Evolutionary conservation across 1,140 invertebrate genomes (phyloP).

Genomic region (Adoxophyes honmai): DNA sequence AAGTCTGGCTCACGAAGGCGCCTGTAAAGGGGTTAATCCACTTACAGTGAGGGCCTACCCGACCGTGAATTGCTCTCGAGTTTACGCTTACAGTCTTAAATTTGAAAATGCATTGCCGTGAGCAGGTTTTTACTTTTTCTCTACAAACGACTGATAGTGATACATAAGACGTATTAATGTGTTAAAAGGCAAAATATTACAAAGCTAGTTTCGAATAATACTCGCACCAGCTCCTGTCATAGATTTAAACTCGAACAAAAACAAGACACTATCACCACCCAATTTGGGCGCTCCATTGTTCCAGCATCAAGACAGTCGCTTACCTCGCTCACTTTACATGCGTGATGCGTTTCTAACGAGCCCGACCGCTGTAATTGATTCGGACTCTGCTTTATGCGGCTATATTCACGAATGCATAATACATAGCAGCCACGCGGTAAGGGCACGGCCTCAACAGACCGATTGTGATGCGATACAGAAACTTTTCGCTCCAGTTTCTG

Average conservation of each 20-base stretch:
- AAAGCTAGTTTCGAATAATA: slow-evolving; percentile 11
- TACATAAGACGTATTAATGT: background rate
- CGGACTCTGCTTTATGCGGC: slow-evolving; percentile 64
- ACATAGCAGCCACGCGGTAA: slow-evolving; percentile 37
- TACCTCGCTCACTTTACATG: slow-evolving; percentile 70
- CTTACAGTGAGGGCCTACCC: slow-evolving; percentile 44
- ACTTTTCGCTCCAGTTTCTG: slow-evolving; percentile 3
- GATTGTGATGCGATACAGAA: slow-evolving; percentile 4
- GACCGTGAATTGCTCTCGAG: slow-evolving; percentile 45
- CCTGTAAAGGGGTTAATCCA: slow-evolving; percentile 61
- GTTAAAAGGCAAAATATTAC: background rate
- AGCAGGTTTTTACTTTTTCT: too few species aligned
- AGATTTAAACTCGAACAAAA: slow-evolving; percentile 5
- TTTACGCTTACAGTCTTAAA: slow-evolving; percentile 13
- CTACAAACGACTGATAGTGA: background rate
- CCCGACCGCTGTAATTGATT: slow-evolving; percentile 64
- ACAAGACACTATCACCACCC: slow-evolving; percentile 26
- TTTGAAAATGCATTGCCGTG: too few species aligned
- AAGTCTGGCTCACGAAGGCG: slow-evolving; percentile 30
- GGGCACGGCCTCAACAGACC: background rate
- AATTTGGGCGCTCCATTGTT: slow-evolving; percentile 71
- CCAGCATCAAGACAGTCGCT: slow-evolving; percentile 54
- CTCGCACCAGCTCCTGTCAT: slow-evolving; percentile 11
- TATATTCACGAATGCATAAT: slow-evolving; percentile 75
- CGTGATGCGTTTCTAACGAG: slow-evolving; percentile 75